A percentile compares a stretch with the other conserved stretches of the same genome.
These are phyloP conservation scores for Clistopyga incitator DNA, from an alignment of 2,888 invertebrate species.

Conservation along the genomic window DNA sequence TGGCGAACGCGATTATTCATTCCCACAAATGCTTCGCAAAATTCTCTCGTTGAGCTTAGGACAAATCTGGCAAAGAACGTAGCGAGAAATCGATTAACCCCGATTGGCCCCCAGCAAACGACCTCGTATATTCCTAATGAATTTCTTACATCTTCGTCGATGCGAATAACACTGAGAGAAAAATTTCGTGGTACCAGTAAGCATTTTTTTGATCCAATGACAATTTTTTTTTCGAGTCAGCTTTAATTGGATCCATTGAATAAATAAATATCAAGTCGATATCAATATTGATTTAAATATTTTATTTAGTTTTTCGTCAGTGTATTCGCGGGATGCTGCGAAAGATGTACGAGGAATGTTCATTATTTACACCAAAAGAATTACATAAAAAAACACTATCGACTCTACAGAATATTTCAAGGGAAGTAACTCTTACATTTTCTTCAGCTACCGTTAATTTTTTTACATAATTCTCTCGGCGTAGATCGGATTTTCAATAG, in stretches of 20 bases:
- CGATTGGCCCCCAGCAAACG: slow-evolving; percentile 2
- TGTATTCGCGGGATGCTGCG: slow-evolving; percentile 12
- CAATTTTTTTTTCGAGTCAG: neutral
- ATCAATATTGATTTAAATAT: neutral
- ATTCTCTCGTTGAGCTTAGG: slow-evolving; percentile 21
- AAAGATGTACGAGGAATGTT: slow-evolving; percentile 27
- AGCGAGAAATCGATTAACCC: slow-evolving; percentile 36
- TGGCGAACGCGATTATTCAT: neutral
- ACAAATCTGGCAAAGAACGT: slow-evolving; percentile 35
- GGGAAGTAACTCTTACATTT: neutral
- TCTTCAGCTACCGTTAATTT: slow-evolving; percentile 10
- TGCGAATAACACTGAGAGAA: slow-evolving; percentile 5
- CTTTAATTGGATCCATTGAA: neutral
- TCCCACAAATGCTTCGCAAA: neutral
- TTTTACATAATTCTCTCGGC: slow-evolving; percentile 21
- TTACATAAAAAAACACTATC: slow-evolving; percentile 8
- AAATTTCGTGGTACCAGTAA: neutral
- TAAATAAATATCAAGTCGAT: slow-evolving; percentile 1
- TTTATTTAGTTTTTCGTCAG: neutral
- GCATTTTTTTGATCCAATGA: neutral
- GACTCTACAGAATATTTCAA: neutral
- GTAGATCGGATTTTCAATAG: neutral
- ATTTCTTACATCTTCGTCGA: slow-evolving; percentile 43
- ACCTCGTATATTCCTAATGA: slow-evolving; percentile 20
- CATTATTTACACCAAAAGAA: slow-evolving; percentile 21